Evolutionary conservation across 2,888 invertebrate genomes (phyloP).

Genomic region (Drosophila anceps): DNA sequence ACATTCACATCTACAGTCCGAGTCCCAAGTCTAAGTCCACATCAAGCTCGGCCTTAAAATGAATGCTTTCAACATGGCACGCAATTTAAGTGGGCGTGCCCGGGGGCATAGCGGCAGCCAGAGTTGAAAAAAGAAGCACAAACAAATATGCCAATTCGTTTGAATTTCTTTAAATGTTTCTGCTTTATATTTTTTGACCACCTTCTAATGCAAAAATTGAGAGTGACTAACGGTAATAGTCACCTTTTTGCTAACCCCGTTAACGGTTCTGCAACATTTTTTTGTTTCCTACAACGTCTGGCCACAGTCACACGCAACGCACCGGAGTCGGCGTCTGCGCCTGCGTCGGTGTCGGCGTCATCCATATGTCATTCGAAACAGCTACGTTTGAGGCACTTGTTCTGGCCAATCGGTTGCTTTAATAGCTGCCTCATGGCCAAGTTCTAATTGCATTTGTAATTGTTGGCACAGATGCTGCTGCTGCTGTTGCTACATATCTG

Average conservation of each 20-base stretch:
- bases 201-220: conserved; percentile 48
- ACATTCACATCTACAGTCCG: conserved; percentile 35
- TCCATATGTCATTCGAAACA: conserved; percentile 62
- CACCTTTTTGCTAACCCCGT: conserved; percentile 36
- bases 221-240: conserved; percentile 62
- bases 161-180: conserved; percentile 79
- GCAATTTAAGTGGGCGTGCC: conserved; percentile 84
- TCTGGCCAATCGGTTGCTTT: conserved; percentile 52
- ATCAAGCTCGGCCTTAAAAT: conserved; percentile 71
- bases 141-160: conserved; percentile 76
- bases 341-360: conserved; percentile 62
- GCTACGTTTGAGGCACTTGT: conserved; percentile 54
- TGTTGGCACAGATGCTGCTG: conserved; percentile 62
- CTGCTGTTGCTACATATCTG: conserved; percentile 31
- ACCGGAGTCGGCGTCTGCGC: conserved; percentile 20
- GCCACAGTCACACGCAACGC: conserved; percentile 57
- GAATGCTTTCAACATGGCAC: conserved; percentile 83
- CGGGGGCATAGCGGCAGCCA: conserved; percentile 58
- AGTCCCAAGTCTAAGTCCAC: conserved; percentile 44
- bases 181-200: conserved; percentile 22
- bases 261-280: conserved; percentile 46
- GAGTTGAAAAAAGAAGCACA: conserved; percentile 28
- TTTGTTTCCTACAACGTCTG: conserved; percentile 69
- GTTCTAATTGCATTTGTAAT: conserved; percentile 64
- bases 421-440: conserved; percentile 38